Evolutionary conservation across 2,888 invertebrate species (phyloP).

Genomic region (Sesia apiformis): DNA sequence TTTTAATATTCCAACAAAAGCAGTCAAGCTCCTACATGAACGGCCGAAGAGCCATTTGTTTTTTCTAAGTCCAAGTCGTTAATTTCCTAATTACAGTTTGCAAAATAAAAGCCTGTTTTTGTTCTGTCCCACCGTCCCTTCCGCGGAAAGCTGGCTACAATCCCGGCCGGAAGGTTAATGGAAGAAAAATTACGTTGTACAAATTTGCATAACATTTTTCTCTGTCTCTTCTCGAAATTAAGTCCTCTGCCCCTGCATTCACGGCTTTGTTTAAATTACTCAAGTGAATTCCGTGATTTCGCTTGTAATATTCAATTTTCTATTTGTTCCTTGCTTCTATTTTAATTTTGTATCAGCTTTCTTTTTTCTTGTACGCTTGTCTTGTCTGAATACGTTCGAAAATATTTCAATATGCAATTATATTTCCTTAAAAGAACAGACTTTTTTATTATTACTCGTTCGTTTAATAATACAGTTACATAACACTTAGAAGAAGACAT

Average conservation of each 20-base stretch:
- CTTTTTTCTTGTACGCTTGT: not conserved
- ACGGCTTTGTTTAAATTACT: constrained; percentile 65
- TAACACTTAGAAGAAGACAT: not conserved
- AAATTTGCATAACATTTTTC: constrained; percentile 73
- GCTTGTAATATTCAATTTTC: constrained; percentile 37
- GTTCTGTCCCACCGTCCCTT: constrained; percentile 43
- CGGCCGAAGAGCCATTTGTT: constrained; percentile 54
- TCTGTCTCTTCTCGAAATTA: constrained; percentile 59
- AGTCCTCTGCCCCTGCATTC: constrained; percentile 51
- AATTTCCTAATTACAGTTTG: constrained; percentile 69
- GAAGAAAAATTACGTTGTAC: constrained; percentile 70
- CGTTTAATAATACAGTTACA: not conserved
- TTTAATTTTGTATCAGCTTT: not conserved
- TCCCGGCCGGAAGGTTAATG: constrained; percentile 61
- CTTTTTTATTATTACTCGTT: not conserved
- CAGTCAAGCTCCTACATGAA: constrained; percentile 42
- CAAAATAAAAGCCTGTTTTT: constrained; percentile 63
- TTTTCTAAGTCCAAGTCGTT: constrained; percentile 56
- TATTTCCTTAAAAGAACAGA: not conserved
- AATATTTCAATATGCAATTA: not conserved
- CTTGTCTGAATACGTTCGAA: not conserved
- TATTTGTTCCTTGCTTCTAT: constrained; percentile 9
- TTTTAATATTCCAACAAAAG: constrained; percentile 30
- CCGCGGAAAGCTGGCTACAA: constrained; percentile 27
- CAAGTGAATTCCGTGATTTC: constrained; percentile 54